Evolutionary conservation across 2,113 vertebrate species (phyloP).

Genomic region (Dinomys branickii): DNA sequence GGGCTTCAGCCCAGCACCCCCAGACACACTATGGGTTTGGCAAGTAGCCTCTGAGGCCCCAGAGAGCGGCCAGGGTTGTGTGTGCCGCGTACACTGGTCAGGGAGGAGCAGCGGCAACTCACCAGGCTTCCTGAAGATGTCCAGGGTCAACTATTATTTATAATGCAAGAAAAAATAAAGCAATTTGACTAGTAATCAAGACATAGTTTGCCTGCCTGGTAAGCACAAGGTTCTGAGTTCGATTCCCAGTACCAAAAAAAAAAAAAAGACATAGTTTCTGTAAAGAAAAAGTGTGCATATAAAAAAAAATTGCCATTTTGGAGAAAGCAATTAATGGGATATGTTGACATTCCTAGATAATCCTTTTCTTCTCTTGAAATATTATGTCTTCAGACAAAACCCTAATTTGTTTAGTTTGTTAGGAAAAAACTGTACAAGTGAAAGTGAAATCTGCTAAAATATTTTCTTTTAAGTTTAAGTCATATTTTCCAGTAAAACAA

Average conservation of each 20-base stretch:
- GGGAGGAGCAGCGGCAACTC: too few species aligned
- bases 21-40: too few species aligned
- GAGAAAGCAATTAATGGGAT: constrained; percentile 24
- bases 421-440: constrained; percentile 19
- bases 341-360: neutral
- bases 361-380: neutral
- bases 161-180: neutral
- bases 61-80: too few species aligned
- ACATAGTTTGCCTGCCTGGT: too few species aligned
- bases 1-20: too few species aligned
- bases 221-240: too few species aligned
- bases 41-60: too few species aligned
- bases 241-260: too few species aligned
- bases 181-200: neutral
- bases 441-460: neutral
- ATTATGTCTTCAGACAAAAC: neutral
- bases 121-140: too few species aligned
- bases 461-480: neutral
- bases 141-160: too few species aligned
- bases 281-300: neutral
- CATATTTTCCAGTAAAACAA: neutral
- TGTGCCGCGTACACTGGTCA: too few species aligned
- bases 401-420: neutral
- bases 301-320: neutral
- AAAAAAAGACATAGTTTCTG: constrained; percentile 37